Base-by-base conservation (phyloP, 2,113 vertebrate species). In the Rattus rattus region DNA sequence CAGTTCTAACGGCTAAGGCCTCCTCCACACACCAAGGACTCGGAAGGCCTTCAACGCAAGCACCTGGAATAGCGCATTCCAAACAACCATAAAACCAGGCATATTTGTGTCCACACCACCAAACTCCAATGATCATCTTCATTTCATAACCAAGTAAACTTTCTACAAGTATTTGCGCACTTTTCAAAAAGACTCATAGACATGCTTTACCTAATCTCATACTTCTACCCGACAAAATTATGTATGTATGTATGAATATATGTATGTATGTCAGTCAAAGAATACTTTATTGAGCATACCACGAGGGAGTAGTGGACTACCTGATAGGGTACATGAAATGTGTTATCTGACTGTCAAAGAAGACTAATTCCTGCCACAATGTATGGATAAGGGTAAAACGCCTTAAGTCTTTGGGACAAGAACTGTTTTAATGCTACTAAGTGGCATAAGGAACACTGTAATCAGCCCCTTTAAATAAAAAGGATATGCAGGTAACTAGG, bases 371-470 rank as follows among this genome's bases (percentile, higher is more conserved):
- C 43, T 63, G n/a, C 22, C 49, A 24, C 4, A 43, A 65, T 2
- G 2, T 0, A 63, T 17, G 13, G 81, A 33, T 5, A 36, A 94
- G 22, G 22, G 26, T 0, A 61, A 76, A 72, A 56, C 47, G 63
- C 5, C 86, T 26, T 75, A 19, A 72, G 83, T 47, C 77, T 63
- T 85, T 49, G 73, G 70, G 72, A 90, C 9, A 80, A 87, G 56
- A 96, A 80, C 0, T 81, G n/a, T 79, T 92, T 92, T 77, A 80
- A 30, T 11, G 75, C 39, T 54, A 77, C 77, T 85, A 95, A 92
- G 24, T 88, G 36, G 36, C 88, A 95, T 14, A 14, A 83, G 13
- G 73, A 95, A 92, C 92, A 72, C 5, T n/a, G 81, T 11, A 69
- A 33, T 22, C 8, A 65, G n/a, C 0, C 22, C 12, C 5, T 26